These are phyloP conservation scores for Phylloscopus collybita DNA, from an alignment of 2,797 vertebrate species.

Conservation along the genomic window DNA sequence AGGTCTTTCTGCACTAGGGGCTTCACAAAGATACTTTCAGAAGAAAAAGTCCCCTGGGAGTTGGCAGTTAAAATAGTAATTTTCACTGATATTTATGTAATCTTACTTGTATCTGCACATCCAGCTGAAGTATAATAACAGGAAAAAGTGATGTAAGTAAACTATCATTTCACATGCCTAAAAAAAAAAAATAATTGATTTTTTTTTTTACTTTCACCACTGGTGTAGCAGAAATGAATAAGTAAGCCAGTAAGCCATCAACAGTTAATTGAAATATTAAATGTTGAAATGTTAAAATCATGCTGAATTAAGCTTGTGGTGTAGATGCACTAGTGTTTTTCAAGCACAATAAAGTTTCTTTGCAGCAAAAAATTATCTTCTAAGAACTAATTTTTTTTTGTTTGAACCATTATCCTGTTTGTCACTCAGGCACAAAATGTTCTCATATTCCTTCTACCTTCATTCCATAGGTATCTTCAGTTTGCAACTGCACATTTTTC, in stretches of 20 bases:
- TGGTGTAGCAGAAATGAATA: not conserved
- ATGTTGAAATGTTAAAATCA: not conserved
- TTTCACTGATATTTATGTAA: not conserved
- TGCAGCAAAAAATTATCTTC: not conserved
- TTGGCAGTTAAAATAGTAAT: not conserved
- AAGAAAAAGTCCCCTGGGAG: not conserved
- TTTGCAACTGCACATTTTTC: not conserved
- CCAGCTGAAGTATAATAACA: not conserved
- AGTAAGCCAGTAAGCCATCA: not conserved
- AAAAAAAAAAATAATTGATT: not conserved
- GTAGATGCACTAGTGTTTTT: not conserved
- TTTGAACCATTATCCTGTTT: not conserved
- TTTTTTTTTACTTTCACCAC: not conserved
- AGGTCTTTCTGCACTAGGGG: not conserved
- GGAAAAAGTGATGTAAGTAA: not conserved
- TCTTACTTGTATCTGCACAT: not conserved
- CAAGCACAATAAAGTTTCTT: not conserved
- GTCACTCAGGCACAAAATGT: not conserved
- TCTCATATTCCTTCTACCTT: not conserved
- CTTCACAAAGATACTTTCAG: not conserved
- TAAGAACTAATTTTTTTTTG: not conserved
- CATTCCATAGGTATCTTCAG: not conserved
- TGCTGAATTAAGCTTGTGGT: not conserved
- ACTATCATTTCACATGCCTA: not conserved
- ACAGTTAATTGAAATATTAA: not conserved